Percentiles rank a stretch among this genome's conserved stretches.
phyloP scores from a whole-genome alignment of 1,140 invertebrate species.

The Argopecten irradians region DNA sequence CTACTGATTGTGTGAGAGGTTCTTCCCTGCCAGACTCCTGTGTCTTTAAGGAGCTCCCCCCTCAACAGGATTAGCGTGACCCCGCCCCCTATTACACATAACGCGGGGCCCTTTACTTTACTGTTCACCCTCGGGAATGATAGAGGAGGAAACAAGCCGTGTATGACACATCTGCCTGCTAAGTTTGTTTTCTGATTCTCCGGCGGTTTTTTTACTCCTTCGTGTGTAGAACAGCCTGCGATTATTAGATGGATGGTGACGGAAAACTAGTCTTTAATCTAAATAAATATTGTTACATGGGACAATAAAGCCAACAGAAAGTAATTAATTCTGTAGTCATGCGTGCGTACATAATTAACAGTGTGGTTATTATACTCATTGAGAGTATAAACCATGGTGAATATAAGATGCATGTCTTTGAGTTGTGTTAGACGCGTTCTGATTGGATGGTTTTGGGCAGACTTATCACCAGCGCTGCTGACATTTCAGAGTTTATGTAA shows the following conservation, averaged over 20 bases:
- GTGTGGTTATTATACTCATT: not conserved
- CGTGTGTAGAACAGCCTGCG: not conserved
- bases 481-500: slow-evolving; percentile 12
- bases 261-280: slow-evolving; percentile 18
- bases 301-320: slow-evolving; percentile 20
- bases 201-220: not conserved
- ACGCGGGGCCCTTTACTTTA: not conserved
- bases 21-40: not conserved
- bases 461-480: not conserved
- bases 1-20: not conserved
- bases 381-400: slow-evolving; percentile 16
- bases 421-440: slow-evolving; percentile 1
- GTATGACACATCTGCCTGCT: slow-evolving; percentile 20
- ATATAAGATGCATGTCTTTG: slow-evolving; percentile 18
- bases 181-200: slow-evolving; percentile 16
- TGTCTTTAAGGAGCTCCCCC: not conserved
- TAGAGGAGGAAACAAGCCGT: not conserved
- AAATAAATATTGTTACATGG: slow-evolving; percentile 2
- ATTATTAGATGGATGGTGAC: slow-evolving; percentile 21
- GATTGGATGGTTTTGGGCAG: not conserved
- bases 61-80: slow-evolving; percentile 14
- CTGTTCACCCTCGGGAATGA: not conserved
- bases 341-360: slow-evolving; percentile 21
- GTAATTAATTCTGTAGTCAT: slow-evolving; percentile 12
- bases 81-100: slow-evolving; percentile 3